Base-by-base conservation (phyloP, 2,888 invertebrate species). In the Pandemis heparana region DNA sequence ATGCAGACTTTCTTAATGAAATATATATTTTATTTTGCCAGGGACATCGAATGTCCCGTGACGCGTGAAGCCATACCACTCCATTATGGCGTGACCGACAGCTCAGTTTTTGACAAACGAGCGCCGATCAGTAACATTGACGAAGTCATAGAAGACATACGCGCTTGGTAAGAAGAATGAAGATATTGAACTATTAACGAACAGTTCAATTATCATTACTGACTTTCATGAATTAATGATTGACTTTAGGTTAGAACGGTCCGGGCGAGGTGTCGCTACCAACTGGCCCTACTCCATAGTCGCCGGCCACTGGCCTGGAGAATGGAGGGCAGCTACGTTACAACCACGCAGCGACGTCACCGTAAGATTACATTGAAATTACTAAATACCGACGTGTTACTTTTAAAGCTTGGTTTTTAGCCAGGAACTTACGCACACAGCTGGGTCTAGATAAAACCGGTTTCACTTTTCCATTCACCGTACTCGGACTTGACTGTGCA, bases 211-310 rank as follows among this genome's bases (percentile, higher is more conserved):
- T 51, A 53, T 9, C 9, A 18, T 53, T 18, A 5, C n/a, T 38
- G 18, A n/a, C 8, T 8, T 53, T 32, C 9, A 53, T n/a, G 14
- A 51, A 48, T 53, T 32, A 1, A 53, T n/a, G 14, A 51, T 41
- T 59, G 64, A 18, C 16, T 53, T 23, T 66, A 93, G 92, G 92
- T 77, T 91, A 59, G 77, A 82, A 9, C 80, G 81, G 0, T 82
- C 86, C 0, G 78, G 83, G 0, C 79, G 77, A 2, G 65, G 76
- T 0, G 80, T 84, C 0, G 14, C 18, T 0, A 77, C 84, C 0
- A 0, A 69, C 3, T 94, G 94, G 94, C 94, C 94, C 0, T 92
- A 92, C 76, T 92, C 93, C 0, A 46, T 87, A 14, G 92, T 92
- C 0, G 68, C 83, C 0, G 83, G 78, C n/a, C 92, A 92, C 66